Percentiles rank a stretch among this genome's conserved stretches.
phyloP scores from a whole-genome alignment of 1,140 invertebrate species.

The Penaeus japonicus region DNA sequence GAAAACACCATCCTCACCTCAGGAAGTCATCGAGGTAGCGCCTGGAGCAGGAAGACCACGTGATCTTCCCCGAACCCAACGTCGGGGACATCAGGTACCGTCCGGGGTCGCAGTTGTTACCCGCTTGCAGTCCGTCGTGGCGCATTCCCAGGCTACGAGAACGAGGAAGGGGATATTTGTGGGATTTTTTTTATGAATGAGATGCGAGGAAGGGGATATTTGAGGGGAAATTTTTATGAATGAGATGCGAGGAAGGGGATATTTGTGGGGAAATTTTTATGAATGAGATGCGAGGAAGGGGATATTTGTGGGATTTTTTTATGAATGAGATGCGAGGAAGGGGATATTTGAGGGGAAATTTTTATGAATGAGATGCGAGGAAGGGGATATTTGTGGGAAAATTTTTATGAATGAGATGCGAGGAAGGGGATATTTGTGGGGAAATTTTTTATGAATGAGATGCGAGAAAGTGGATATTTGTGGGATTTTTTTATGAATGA shows the following conservation, averaged over 20 bases:
- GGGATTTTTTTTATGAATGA: no score
- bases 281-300: no score
- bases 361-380: no score
- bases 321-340: no score
- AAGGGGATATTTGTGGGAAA: no score
- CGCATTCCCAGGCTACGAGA: constrained; percentile 72
- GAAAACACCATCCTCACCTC: constrained; percentile 64
- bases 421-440: no score
- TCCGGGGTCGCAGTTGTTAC: constrained; percentile 72
- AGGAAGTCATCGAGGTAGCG: constrained; percentile 72
- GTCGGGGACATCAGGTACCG: constrained; percentile 75
- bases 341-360: no score
- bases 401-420: no score
- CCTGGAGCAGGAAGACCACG: constrained; percentile 73
- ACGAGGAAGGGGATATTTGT: neutral
- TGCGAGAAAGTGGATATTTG: neutral
- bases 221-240: neutral
- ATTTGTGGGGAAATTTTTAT: no score
- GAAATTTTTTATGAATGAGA: no score
- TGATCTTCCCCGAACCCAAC: constrained; percentile 73
- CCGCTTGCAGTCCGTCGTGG: constrained; percentile 72
- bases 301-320: no score
- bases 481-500: neutral
- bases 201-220: neutral
- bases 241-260: neutral